A percentile compares a stretch with the other conserved stretches of the same genome.
These are phyloP conservation scores for Hippolais icterina DNA, from an alignment of 2,113 vertebrate species.

Conservation along the genomic window DNA sequence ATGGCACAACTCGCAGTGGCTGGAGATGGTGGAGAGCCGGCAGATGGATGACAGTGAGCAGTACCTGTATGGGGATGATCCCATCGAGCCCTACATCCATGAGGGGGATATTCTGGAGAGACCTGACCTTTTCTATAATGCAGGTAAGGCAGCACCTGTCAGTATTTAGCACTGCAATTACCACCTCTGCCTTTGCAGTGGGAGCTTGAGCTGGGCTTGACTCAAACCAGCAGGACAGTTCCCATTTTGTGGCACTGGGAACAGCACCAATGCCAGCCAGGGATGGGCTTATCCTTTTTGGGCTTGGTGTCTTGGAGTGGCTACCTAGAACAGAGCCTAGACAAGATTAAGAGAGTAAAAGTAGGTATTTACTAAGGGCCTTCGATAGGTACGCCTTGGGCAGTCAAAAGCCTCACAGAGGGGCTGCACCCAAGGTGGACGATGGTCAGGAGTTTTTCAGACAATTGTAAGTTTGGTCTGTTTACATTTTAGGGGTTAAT, in stretches of 20 bases:
- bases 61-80: conserved; percentile 81
- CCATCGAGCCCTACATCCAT: conserved; percentile 82
- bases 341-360: background rate
- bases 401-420: background rate
- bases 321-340: background rate
- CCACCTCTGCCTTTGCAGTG: background rate
- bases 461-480: background rate
- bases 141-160: conserved; percentile 73
- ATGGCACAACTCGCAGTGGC: conserved; percentile 95
- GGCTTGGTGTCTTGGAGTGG: background rate
- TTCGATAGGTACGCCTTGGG: background rate
- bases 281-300: background rate
- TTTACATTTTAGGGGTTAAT: background rate
- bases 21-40: conserved; percentile 92
- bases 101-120: conserved; percentile 86
- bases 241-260: background rate
- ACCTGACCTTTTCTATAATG: conserved; percentile 85
- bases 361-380: background rate
- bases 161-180: background rate
- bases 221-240: background rate
- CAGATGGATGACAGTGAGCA: conserved; percentile 87
- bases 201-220: background rate
- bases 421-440: background rate
- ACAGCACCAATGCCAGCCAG: background rate
- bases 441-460: fast-evolving